Evolutionary conservation across 2,113 vertebrate species (phyloP).

Genomic region (Bothrops jararaca): DNA sequence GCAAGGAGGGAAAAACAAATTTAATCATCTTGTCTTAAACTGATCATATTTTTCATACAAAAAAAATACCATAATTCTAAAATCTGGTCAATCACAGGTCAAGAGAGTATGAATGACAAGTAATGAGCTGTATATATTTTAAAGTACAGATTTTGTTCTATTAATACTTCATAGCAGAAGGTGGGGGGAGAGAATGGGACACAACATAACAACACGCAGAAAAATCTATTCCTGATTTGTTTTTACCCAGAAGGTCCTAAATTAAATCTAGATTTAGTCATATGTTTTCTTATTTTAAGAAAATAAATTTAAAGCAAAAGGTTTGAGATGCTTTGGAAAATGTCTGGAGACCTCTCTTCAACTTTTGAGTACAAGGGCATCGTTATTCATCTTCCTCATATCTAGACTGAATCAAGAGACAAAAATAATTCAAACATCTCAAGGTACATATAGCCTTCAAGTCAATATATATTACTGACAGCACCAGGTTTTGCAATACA

Average conservation of each 20-base stretch:
- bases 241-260: neutral
- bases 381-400: neutral
- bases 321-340: neutral
- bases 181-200: neutral
- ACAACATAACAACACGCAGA: neutral
- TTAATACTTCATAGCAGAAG: neutral
- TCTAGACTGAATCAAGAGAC: neutral
- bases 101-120: neutral
- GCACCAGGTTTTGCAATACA: neutral
- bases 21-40: neutral
- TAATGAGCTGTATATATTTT: neutral
- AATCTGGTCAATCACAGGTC: neutral
- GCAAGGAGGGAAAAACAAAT: slow-evolving; percentile 35
- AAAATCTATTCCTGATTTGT: neutral
- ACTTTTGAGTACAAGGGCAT: neutral
- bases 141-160: neutral
- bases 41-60: neutral
- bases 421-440: neutral
- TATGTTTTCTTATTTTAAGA: neutral
- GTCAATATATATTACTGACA: neutral
- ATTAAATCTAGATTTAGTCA: neutral
- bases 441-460: neutral
- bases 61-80: neutral
- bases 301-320: neutral
- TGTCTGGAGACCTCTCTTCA: neutral